Percentiles rank a stretch among this genome's conserved stretches.
Evolutionary conservation across 2,797 vertebrate genomes (phyloP).

Genomic region (Darevskia nairensis): DNA sequence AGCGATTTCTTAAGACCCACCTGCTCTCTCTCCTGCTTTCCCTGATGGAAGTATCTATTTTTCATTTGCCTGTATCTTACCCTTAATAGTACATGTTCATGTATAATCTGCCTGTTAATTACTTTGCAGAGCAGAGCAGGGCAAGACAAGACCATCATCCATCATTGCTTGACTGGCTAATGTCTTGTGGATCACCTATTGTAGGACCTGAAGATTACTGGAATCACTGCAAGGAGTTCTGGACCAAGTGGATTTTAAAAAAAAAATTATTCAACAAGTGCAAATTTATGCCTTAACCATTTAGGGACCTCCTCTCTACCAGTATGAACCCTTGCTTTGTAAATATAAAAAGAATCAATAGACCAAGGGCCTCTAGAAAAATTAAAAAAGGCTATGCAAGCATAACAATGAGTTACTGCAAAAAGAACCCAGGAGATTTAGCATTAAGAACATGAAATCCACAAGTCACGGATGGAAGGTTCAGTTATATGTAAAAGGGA

Average conservation of each 20-base stretch:
- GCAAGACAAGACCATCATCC: no score
- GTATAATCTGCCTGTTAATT: neutral
- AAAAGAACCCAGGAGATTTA: neutral
- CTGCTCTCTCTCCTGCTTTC: neutral
- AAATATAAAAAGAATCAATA: neutral
- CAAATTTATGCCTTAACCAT: neutral
- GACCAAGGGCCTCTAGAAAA: neutral
- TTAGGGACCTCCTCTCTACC: neutral
- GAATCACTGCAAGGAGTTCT: neutral
- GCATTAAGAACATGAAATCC: neutral
- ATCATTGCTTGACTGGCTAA: neutral
- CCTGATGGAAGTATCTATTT: neutral
- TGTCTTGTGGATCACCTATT: neutral
- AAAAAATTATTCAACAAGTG: no score
- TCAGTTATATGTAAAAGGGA: neutral
- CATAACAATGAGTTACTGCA: neutral
- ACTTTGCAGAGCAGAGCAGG: neutral
- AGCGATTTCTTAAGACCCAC: neutral
- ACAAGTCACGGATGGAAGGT: neutral
- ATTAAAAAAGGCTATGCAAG: neutral
- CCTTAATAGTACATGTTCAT: neutral
- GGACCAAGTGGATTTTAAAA: neutral
- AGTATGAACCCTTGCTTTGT: neutral
- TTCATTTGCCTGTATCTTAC: neutral
- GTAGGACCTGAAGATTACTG: neutral